These are phyloP conservation scores for Prochilodus magdalenae DNA, from an alignment of 2,113 vertebrate genomes.

Conservation along the genomic window DNA sequence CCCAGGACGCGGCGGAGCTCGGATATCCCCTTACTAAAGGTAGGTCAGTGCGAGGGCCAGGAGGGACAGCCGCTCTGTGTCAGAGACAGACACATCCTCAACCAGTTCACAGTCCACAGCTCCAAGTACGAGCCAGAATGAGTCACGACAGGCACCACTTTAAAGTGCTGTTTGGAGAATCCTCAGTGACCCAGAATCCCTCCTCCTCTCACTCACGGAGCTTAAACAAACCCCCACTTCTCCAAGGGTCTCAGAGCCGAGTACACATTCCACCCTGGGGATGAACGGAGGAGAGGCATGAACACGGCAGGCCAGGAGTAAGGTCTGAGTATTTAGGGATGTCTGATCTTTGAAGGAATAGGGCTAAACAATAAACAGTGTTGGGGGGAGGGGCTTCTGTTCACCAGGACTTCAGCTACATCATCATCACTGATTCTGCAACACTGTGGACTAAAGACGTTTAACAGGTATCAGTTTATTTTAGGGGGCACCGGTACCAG, in stretches of 20 bases:
- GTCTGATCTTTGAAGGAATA: background rate
- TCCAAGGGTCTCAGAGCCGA: background rate
- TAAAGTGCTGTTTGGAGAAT: conserved; percentile 25
- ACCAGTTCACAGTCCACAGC: background rate
- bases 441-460: background rate
- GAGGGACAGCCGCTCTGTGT: background rate
- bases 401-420: too few species aligned
- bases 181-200: conserved; percentile 9
- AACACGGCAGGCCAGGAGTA: background rate
- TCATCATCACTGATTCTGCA: background rate
- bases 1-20: background rate
- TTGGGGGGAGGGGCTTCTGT: background rate
- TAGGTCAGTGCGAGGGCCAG: background rate
- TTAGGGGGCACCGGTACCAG: too few species aligned
- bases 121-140: background rate
- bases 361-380: background rate
- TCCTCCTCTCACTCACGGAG: background rate
- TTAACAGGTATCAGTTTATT: too few species aligned
- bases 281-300: conserved; percentile 23
- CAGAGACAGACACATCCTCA: background rate
- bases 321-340: background rate
- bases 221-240: conserved; percentile 8
- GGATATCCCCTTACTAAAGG: background rate
- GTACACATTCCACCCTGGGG: conserved; percentile 9
- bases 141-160: conserved; percentile 17